Base-by-base conservation (phyloP, 2,113 vertebrate species). In the Anoura caudifer region DNA sequence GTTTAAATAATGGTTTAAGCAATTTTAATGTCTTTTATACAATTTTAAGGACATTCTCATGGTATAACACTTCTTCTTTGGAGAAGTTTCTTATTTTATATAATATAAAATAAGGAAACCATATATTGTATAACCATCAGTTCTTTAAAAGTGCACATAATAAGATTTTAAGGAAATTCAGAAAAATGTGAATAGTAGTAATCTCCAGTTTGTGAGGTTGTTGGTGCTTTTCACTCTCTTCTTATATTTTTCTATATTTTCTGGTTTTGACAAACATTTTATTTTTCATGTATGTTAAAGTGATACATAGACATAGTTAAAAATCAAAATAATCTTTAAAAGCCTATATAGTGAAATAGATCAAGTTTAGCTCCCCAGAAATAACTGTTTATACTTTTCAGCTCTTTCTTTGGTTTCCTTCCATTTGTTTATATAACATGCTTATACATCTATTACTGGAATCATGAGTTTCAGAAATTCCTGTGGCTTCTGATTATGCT, bases 1-100 rank as follows among this genome's bases (percentile, higher is more conserved):
- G 97, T 80, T 95, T 70, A 85, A 94, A 77, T 93, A 85, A 91
- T 93, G 87, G 56, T 89, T 94, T 93, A 80, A 89, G 80, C 56
- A 45, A 80, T 96, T 95, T 86, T 87, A 96, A 96, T 95, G 91
- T 91, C 73, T 96, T 52, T n/a, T 77, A n/a, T 52, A 52, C 47
- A 52, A n/a, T 77, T 77, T 77, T 83, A n/a, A 80, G 82, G 91
- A 87, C n/a, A 38, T 90, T 94, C 89, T 88, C 36, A 69, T 83
- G 73, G 75, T 83, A 75, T 84, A 73, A 84, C 95, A 72, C 83
- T 96, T n/a, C n/a, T n/a, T n/a, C n/a, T n/a, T n/a, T n/a, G n/a
- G n/a, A n/a, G n/a, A n/a, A n/a, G n/a, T n/a, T n/a, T n/a, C n/a
- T n/a, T n/a, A n/a, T n/a, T n/a, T n/a, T n/a, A n/a, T n/a, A n/a